Base-by-base conservation (phyloP, 2,888 invertebrate species). In the Teleiodes luculella region DNA sequence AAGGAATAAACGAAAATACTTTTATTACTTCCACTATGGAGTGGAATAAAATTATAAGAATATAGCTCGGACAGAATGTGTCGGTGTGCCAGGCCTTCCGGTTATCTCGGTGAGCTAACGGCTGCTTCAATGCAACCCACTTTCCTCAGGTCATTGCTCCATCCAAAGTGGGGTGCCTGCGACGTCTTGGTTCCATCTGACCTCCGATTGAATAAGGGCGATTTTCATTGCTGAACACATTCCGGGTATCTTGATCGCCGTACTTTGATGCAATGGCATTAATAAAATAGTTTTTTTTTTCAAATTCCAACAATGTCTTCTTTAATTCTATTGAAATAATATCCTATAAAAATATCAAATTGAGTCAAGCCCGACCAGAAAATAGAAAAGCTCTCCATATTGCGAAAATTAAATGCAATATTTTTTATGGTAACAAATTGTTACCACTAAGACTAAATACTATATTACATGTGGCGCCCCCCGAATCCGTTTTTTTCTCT, bases 111-210 rank as follows among this genome's bases (percentile, higher is more conserved):
- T 57, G 60, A 66, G 64, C 66, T 67, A 60, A 63, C 67, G 70
- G 62, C 65, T 67, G 70, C 62, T 69, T 64, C 65, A 69, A 67
- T 70, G 65, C 74, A 76, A 78, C 76, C 78, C 72, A 78, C 70
- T 76, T 77, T 74, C 68, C 66, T 59, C 66, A 62, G 76, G 77
- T 77, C 78, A 72, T 73, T 76, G 79, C 72, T 74, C 78, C 66
- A 72, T 65, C 70, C 62, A 64, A 68, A 67, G 68, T 18, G 64
- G 64, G 68, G 65, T 51, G 51, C n/a, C 31, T 51, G 51, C n/a
- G 46, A 11, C 46, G 46, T 43, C 43, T 16, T 47, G 49, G 35
- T 28, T 36, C 49, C 36, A 24, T 49, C 49, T 48, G 46, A 46
- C 46, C 46, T 46, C 46, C 14, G 46, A 28, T 30, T 30, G 16